Evolutionary conservation across 2,888 invertebrate species (phyloP).

Genomic region (Ethmia dodecea): DNA sequence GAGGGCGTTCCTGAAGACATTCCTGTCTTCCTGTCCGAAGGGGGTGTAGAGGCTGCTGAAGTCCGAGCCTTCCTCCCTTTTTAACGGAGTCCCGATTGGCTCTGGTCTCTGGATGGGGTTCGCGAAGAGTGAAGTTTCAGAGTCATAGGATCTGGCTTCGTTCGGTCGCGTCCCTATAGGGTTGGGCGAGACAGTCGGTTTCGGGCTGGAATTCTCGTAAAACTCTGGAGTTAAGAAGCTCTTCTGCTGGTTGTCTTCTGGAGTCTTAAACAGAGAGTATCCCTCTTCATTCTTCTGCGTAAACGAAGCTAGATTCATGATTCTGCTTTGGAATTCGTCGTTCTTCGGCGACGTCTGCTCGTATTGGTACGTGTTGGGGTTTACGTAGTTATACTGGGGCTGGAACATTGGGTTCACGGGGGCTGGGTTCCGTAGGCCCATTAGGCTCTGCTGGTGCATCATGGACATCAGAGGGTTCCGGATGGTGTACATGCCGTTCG

Average conservation of each 20-base stretch:
- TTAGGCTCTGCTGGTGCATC: constrained; percentile 63
- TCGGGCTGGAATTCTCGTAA: constrained; percentile 44
- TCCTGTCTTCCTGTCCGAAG: constrained; percentile 59
- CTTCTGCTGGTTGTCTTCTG: constrained; percentile 46
- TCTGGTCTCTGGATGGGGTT: constrained; percentile 49
- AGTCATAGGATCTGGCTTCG: constrained; percentile 35
- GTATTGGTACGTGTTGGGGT: constrained; percentile 44
- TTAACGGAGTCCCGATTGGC: constrained; percentile 50
- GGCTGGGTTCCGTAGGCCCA: constrained; percentile 38
- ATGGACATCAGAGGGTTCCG: constrained; percentile 83
- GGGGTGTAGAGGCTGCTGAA: constrained; percentile 50
- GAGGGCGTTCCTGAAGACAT: constrained; percentile 58
- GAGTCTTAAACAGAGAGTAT: constrained; percentile 58
- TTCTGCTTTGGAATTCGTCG: constrained; percentile 51
- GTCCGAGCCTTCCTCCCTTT: constrained; percentile 29
- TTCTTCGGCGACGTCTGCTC: constrained; percentile 34
- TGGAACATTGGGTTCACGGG: constrained; percentile 35
- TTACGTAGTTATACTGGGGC: constrained; percentile 46
- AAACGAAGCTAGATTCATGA: constrained; percentile 64
- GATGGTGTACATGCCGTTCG: constrained; percentile 89
- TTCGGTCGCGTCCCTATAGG: constrained; percentile 61
- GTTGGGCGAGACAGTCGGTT: constrained; percentile 55
- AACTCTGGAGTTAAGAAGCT: constrained; percentile 47
- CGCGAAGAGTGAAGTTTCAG: constrained; percentile 49
- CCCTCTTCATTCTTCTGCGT: constrained; percentile 69